A percentile compares a stretch with the other conserved stretches of the same genome.
phyloP scores from a whole-genome alignment of 1,140 invertebrate species.

The Magallana ariakensis region DNA sequence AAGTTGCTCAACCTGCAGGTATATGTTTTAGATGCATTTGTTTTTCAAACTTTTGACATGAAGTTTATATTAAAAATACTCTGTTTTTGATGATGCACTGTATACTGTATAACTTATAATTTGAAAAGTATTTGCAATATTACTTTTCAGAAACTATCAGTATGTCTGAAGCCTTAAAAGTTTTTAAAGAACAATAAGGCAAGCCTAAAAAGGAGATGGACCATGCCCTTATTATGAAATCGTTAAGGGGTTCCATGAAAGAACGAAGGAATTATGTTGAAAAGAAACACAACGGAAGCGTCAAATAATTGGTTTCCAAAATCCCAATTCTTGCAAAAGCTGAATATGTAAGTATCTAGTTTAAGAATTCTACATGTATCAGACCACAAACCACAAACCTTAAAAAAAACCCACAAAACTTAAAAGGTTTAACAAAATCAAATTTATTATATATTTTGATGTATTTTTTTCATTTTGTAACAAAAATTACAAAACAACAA shows the following conservation, averaged over 20 bases:
- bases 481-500: too few species aligned
- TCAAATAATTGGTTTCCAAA: neutral
- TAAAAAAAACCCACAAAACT: too few species aligned
- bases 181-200: neutral
- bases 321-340: slow-evolving; percentile 2
- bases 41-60: neutral
- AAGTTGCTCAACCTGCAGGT: neutral
- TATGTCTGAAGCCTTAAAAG: neutral
- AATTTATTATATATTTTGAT: too few species aligned
- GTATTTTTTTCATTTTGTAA: too few species aligned
- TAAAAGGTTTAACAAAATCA: too few species aligned
- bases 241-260: neutral
- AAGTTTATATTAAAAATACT: too few species aligned
- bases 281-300: neutral
- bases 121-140: neutral
- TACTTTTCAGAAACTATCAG: neutral
- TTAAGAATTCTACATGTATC: neutral
- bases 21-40: too few species aligned
- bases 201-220: slow-evolving; percentile 14
- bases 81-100: neutral
- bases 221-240: neutral
- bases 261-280: slow-evolving; percentile 15
- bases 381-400: too few species aligned
- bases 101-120: neutral
- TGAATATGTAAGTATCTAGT: slow-evolving; percentile 25